Evolutionary conservation across 2,888 invertebrate genomes (phyloP).

Genomic region (Tryphoninae sp.): DNA sequence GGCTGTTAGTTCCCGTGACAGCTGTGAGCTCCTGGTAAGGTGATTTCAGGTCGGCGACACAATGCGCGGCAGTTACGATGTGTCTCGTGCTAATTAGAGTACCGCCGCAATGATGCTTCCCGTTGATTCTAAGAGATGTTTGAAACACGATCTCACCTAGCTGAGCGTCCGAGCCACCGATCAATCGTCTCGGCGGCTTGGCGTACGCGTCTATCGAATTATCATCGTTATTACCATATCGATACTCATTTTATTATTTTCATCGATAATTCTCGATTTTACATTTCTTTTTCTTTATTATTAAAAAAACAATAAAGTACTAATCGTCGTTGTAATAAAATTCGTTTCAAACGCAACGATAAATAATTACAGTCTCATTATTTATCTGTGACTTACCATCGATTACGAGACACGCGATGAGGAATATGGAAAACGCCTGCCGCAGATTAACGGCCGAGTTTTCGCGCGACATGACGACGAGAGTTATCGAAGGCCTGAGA

Average conservation of each 20-base stretch:
- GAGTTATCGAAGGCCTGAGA: not conserved
- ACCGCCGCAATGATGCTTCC: slow-evolving; percentile 71
- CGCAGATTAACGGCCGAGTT: slow-evolving; percentile 11
- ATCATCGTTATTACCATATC: not conserved
- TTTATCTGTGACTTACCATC: slow-evolving; percentile 21
- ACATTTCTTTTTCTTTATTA: not conserved
- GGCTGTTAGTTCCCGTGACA: slow-evolving; percentile 41
- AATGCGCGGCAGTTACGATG: slow-evolving; percentile 75
- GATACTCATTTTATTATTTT: too few species aligned
- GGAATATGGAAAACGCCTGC: not conserved
- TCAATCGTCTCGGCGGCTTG: slow-evolving; percentile 43
- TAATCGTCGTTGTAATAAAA: too few species aligned
- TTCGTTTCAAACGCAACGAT: not conserved
- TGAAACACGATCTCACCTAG: slow-evolving; percentile 69
- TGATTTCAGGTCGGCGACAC: slow-evolving; percentile 52
- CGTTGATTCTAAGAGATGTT: slow-evolving; percentile 66
- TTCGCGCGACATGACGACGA: slow-evolving; percentile 26
- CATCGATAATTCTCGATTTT: not conserved
- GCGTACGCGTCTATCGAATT: slow-evolving; percentile 17
- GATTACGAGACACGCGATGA: slow-evolving; percentile 16
- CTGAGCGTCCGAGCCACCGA: slow-evolving; percentile 44
- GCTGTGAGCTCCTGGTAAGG: slow-evolving; percentile 36
- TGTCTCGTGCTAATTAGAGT: slow-evolving; percentile 67
- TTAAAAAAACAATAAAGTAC: too few species aligned
- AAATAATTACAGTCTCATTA: too few species aligned